A percentile compares a stretch with the other conserved stretches of the same genome.
phyloP scores from a whole-genome alignment of 2,797 vertebrate species.

The Cossypha polioptera region DNA sequence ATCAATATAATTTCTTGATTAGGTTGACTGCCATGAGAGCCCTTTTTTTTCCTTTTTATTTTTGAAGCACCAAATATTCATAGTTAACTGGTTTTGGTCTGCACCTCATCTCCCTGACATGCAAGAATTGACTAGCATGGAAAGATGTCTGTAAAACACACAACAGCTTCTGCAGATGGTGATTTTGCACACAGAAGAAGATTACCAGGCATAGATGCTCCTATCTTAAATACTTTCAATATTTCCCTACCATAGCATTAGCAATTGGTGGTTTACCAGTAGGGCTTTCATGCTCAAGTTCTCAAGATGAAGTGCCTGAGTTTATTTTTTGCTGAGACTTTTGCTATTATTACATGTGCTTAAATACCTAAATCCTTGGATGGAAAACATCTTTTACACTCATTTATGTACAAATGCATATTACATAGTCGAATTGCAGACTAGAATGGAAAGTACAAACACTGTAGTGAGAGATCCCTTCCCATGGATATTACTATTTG shows the following conservation, averaged over 20 bases:
- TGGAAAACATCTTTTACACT: not conserved
- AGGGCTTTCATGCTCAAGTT: not conserved
- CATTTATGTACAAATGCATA: not conserved
- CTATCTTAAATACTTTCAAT: not conserved
- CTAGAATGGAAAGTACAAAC: not conserved
- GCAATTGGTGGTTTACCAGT: not conserved
- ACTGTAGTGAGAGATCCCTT: not conserved
- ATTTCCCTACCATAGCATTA: not conserved
- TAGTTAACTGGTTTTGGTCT: not conserved
- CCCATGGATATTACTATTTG: not conserved
- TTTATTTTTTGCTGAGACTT: slow-evolving; percentile 1
- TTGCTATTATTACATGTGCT: not conserved
- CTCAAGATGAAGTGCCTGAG: not conserved
- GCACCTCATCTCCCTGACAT: not conserved
- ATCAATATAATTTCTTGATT: not conserved
- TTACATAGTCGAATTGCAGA: accelerated
- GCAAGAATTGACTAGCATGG: not conserved
- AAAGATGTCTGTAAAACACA: not conserved
- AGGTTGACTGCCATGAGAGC: not conserved
- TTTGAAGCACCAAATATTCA: not conserved
- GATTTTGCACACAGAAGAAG: not conserved
- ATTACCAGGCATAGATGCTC: not conserved
- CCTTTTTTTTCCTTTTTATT: not conserved
- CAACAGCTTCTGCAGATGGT: not conserved
- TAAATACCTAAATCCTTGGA: not conserved